These are phyloP conservation scores for Cerceris rybyensis DNA, from an alignment of 2,888 invertebrate genomes.

Conservation along the genomic window DNA sequence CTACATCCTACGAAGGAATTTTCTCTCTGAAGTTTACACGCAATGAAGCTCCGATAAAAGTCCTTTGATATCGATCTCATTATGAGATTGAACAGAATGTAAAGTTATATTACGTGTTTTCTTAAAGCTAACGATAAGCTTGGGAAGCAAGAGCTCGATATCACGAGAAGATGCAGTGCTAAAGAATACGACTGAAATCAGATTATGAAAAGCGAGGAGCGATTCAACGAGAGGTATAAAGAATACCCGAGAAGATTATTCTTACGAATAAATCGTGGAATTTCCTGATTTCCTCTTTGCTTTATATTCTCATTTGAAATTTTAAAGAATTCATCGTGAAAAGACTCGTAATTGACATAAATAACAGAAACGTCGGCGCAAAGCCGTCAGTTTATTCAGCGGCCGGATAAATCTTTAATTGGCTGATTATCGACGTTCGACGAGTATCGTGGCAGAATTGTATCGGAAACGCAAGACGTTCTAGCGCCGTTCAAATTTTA, in stretches of 20 bases:
- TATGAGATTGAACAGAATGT: not conserved
- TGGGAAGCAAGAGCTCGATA: constrained; percentile 20
- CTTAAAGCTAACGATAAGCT: constrained; percentile 19
- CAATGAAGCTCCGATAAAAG: not conserved
- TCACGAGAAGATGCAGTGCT: constrained; percentile 24
- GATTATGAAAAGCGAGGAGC: constrained; percentile 40
- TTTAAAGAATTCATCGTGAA: not conserved
- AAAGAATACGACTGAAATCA: constrained; percentile 36
- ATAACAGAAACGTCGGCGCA: not conserved
- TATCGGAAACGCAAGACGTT: no score
- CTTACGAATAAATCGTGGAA: constrained; percentile 1
- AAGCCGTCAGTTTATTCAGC: not conserved
- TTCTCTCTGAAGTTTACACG: not conserved
- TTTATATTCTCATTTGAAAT: constrained; percentile 5
- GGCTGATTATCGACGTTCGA: not conserved
- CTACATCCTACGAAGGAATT: no score
- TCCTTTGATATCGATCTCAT: constrained; percentile 18
- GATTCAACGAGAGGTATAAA: constrained; percentile 22
- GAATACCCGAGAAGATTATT: constrained; percentile 24
- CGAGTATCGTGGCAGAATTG: not conserved
- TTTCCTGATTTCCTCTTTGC: constrained; percentile 1
- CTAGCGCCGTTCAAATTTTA: no score
- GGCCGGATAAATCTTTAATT: not conserved
- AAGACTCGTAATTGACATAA: not conserved
- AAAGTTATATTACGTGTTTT: constrained; percentile 23